phyloP scores from a whole-genome alignment of 2,888 invertebrate genomes.

The Invenusta paracnida region DNA sequence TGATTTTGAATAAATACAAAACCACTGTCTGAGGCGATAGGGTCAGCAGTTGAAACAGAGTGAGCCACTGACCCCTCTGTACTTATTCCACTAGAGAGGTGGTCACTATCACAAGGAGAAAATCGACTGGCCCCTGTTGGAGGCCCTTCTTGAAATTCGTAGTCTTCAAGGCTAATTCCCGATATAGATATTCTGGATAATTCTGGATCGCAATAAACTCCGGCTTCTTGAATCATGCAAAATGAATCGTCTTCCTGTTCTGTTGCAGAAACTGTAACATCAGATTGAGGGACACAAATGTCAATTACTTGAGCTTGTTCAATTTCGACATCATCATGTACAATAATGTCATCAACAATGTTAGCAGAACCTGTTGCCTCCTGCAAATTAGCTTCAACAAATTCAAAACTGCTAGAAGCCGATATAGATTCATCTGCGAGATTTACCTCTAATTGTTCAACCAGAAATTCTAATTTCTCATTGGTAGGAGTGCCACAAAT shows the following conservation, averaged over 20 bases:
- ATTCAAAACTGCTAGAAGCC: conserved; percentile 1
- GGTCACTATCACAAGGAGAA: conserved; percentile 31
- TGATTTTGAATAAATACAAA: neutral
- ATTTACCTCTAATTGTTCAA: neutral
- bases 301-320: neutral
- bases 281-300: neutral
- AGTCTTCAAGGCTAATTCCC: conserved; percentile 11
- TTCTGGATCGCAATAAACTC: neutral
- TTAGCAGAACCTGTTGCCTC: neutral
- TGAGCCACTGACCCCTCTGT: neutral
- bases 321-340: neutral
- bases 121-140: neutral
- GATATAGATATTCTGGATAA: neutral
- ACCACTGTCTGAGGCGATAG: conserved; percentile 12
- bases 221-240: conserved; percentile 9
- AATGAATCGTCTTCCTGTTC: neutral
- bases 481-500: neutral
- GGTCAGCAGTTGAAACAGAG: conserved; percentile 6
- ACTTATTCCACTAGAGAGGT: conserved; percentile 8
- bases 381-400: conserved; percentile 9
- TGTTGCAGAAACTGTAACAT: neutral
- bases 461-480: neutral
- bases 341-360: neutral
- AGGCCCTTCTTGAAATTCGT: neutral
- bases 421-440: neutral